A percentile compares a stretch with the other conserved stretches of the same genome.
phyloP scores from a whole-genome alignment of 2,113 vertebrate species.

The Plestiodon gilberti region DNA sequence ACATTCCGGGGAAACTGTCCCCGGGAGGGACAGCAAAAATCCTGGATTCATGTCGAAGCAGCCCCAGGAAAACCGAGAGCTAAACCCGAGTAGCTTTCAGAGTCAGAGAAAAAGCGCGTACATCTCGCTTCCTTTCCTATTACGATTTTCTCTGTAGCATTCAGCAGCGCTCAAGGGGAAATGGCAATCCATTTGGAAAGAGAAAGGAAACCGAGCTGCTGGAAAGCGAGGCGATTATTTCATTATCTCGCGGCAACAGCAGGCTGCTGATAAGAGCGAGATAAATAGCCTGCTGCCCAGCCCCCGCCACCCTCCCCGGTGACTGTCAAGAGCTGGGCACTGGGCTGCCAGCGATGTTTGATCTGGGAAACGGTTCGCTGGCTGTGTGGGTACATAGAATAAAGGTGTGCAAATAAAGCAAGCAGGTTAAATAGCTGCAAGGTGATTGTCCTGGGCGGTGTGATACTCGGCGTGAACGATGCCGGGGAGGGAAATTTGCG shows the following conservation, averaged over 20 bases:
- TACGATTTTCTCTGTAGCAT: neutral
- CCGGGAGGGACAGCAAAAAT: neutral
- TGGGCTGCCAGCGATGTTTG: neutral
- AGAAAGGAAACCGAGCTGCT: neutral
- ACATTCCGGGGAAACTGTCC: neutral
- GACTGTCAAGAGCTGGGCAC: slow-evolving; percentile 13
- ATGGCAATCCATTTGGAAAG: neutral
- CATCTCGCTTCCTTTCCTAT: too few species aligned
- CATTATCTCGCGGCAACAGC: slow-evolving; percentile 25
- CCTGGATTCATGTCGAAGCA: neutral
- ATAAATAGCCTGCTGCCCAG: neutral
- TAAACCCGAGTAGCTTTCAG: neutral
- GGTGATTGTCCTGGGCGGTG: slow-evolving; percentile 17
- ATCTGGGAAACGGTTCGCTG: slow-evolving; percentile 32
- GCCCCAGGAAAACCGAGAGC: neutral
- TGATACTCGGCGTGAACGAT: slow-evolving; percentile 7
- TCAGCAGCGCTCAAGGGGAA: neutral
- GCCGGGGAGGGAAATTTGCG: neutral
- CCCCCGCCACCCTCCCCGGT: fast-evolving
- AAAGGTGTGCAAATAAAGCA: slow-evolving; percentile 48
- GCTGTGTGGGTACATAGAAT: neutral
- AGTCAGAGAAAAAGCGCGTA: neutral
- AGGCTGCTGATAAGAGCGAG: slow-evolving; percentile 35
- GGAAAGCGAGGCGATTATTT: slow-evolving; percentile 17
- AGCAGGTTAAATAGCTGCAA: slow-evolving; percentile 47